A percentile compares a stretch with the other conserved stretches of the same genome.
phyloP scores from a whole-genome alignment of 2,113 vertebrate species.

The Beaufortia kweichowensis region DNA sequence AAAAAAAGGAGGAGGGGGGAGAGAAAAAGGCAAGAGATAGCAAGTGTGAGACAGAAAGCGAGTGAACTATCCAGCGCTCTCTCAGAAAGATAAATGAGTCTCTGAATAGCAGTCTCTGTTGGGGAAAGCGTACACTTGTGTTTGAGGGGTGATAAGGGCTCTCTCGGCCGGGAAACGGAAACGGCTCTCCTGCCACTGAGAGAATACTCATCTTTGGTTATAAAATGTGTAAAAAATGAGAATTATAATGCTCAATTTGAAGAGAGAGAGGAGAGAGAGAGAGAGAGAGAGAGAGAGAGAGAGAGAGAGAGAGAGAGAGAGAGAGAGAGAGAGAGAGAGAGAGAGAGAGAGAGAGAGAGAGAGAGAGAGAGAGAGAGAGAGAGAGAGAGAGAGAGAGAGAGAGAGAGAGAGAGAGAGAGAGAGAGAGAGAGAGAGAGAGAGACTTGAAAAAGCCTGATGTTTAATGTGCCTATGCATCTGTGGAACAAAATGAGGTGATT shows the following conservation, averaged over 20 bases:
- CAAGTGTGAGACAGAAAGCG: constrained; percentile 61
- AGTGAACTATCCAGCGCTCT: constrained; percentile 54
- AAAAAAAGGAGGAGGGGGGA: constrained; percentile 46
- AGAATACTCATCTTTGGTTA: constrained; percentile 52
- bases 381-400: constrained; percentile 2
- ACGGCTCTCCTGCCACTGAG: constrained; percentile 43
- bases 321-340: constrained; percentile 42
- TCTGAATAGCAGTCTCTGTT: constrained; percentile 56
- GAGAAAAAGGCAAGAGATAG: constrained; percentile 56
- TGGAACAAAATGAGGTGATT: constrained; percentile 92
- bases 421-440: constrained; percentile 33
- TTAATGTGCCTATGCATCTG: constrained; percentile 81
- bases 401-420: constrained; percentile 14
- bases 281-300: neutral
- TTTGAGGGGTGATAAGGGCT: constrained; percentile 73
- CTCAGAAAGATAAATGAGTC: constrained; percentile 72
- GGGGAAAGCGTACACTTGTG: constrained; percentile 59
- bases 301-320: neutral
- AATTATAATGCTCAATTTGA: constrained; percentile 46
- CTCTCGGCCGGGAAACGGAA: constrained; percentile 48
- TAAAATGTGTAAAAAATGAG: constrained; percentile 50
- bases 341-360: constrained; percentile 11
- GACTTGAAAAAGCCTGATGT: constrained; percentile 73
- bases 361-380: neutral
- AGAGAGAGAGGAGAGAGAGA: neutral